Evolutionary conservation across 37 sponge, comb jelly and placozoan species (phyloP).

Genomic region (Tethya wilhelma): DNA sequence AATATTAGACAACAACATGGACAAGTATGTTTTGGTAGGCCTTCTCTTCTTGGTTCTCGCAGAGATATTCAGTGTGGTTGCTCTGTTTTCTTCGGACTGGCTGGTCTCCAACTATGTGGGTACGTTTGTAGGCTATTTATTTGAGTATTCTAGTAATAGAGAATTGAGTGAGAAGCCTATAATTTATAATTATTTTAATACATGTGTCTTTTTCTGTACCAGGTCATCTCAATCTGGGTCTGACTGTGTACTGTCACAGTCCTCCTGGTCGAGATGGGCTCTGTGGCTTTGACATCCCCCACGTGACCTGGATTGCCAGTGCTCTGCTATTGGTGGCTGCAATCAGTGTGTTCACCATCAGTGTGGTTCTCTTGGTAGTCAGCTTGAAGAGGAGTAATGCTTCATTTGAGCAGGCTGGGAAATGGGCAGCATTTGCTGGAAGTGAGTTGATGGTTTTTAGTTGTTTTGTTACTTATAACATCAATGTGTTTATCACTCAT

Average conservation of each 20-base stretch:
- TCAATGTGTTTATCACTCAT: neutral
- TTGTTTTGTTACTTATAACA: neutral
- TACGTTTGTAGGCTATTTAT: neutral
- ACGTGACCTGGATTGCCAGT: slow-evolving; percentile 5
- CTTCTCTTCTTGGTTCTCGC: neutral
- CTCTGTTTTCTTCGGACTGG: slow-evolving; percentile 17
- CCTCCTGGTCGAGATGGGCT: neutral
- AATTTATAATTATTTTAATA: neutral
- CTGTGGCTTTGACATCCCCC: slow-evolving; percentile 6
- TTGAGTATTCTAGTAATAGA: neutral
- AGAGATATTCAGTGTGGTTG: slow-evolving; percentile 1
- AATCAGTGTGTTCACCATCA: neutral
- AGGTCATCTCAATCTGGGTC: slow-evolving; percentile 2
- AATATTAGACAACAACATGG: neutral
- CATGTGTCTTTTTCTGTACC: neutral
- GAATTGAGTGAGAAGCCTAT: neutral
- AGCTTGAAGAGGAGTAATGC: slow-evolving; percentile 1
- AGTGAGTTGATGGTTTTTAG: neutral
- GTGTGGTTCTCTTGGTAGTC: neutral
- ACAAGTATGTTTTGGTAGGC: neutral
- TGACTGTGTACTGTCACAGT: neutral
- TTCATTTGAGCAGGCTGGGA: neutral
- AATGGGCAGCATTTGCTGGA: slow-evolving; percentile 21
- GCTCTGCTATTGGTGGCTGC: neutral
- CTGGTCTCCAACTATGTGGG: slow-evolving; percentile 3